phyloP scores from a whole-genome alignment of 2,113 vertebrate genomes.

The Callocephalon fimbriatum region DNA sequence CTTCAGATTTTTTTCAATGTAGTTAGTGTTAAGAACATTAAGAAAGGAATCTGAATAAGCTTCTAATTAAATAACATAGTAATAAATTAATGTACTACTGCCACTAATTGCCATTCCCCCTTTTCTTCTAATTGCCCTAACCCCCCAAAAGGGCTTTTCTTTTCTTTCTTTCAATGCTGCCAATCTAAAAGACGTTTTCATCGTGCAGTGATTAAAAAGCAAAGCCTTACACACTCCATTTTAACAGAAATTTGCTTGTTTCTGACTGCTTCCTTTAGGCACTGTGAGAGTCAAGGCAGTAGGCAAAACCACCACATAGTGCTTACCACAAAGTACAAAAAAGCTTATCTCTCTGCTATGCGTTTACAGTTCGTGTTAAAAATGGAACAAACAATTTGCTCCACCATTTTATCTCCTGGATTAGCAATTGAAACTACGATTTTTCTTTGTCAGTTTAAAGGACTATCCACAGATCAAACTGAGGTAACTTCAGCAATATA shows the following conservation, averaged over 20 bases:
- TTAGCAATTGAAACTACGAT: neutral
- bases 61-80: neutral
- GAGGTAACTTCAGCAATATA: neutral
- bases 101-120: neutral
- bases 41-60: neutral
- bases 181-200: neutral
- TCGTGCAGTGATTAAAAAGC: neutral
- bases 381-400: neutral
- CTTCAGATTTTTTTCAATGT: neutral
- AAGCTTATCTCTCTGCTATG: neutral
- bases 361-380: neutral
- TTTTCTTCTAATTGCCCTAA: rapidly evolving
- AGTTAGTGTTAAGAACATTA: neutral
- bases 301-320: neutral
- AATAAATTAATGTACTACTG: neutral
- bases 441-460: neutral
- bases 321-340: neutral
- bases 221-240: neutral
- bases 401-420: neutral
- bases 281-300: neutral
- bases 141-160: neutral
- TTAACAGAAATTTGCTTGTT: neutral
- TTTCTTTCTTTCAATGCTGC: neutral
- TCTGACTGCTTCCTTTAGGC: neutral
- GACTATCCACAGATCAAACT: neutral